phyloP scores from a whole-genome alignment of 92 coral and sea anemone species.

The Parazoanthus darwini region DNA sequence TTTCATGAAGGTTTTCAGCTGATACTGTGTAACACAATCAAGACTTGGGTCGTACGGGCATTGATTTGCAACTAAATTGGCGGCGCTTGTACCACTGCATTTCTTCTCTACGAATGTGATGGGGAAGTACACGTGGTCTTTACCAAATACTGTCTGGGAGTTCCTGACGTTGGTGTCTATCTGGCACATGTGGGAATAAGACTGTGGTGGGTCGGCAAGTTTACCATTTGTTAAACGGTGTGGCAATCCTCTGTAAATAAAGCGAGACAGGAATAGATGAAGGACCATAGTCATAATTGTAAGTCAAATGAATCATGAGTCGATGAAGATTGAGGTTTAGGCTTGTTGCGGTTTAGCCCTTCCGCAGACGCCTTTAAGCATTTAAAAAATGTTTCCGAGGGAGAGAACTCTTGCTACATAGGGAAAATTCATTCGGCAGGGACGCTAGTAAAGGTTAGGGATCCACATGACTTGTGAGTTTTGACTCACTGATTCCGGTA shows the following conservation, averaged over 20 bases:
- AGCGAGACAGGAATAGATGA: background rate
- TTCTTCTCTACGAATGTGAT: conserved; percentile 25
- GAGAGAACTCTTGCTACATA: no score
- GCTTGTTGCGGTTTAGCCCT: no score
- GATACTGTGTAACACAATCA: conserved; percentile 37
- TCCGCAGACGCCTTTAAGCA: no score
- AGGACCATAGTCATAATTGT: no score
- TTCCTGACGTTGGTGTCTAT: conserved; percentile 1
- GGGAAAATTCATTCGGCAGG: no score
- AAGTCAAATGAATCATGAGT: no score
- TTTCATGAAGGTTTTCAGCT: conserved; percentile 30
- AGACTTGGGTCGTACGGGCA: conserved; percentile 33
- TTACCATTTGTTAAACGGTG: background rate
- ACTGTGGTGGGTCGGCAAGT: conserved; percentile 9
- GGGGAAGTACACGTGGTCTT: conserved; percentile 23
- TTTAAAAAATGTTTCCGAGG: no score
- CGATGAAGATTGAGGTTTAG: no score
- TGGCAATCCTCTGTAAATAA: conserved; percentile 13
- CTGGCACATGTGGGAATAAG: conserved; percentile 31
- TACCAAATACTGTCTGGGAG: conserved; percentile 18
- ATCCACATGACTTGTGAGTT: no score
- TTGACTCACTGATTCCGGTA: no score
- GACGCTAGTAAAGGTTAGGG: no score
- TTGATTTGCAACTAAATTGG: background rate
- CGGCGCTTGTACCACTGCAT: conserved; percentile 10